Conservation (phyloP, 2,888 invertebrate genomes). For the Empis stercorea region DNA sequence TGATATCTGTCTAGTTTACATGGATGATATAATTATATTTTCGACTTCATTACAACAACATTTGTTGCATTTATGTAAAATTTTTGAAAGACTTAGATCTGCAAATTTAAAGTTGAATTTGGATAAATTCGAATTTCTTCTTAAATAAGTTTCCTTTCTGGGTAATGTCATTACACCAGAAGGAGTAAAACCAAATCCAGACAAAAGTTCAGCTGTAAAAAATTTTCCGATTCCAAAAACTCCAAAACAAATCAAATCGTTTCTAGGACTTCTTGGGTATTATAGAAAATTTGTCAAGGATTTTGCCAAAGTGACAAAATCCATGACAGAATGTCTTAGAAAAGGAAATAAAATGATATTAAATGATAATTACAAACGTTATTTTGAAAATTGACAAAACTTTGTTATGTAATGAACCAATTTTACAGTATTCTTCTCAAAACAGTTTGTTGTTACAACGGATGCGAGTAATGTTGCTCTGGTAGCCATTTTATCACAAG, state of each 20-base stretch:
- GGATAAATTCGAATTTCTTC: conserved; percentile 19
- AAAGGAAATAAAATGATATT: conserved; percentile 5
- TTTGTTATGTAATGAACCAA: too few species aligned
- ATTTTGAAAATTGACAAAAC: conserved; percentile 9
- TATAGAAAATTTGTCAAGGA: too few species aligned
- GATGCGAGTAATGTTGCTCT: conserved; percentile 5
- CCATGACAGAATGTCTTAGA: too few species aligned
- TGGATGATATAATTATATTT: conserved; percentile 8
- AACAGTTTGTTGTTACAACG: too few species aligned
- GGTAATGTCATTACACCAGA: conserved; percentile 19
- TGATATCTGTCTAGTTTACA: too few species aligned
- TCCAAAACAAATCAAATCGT: conserved; percentile 11
- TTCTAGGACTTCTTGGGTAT: too few species aligned
- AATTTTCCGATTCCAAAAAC: conserved; percentile 3
- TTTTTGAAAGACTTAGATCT: conserved; percentile 7
- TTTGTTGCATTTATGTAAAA: conserved; percentile 17
- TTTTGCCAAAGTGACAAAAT: too few species aligned
- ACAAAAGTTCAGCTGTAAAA: conserved; percentile 12
- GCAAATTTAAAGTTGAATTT: conserved; percentile 15
- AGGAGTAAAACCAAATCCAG: conserved; percentile 17
- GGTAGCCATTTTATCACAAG: conserved; percentile 3
- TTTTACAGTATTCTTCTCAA: too few species aligned
- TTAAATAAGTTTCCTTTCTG: conserved; percentile 20
- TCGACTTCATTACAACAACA: conserved; percentile 9
- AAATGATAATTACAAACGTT: conserved; percentile 4